Base-by-base conservation (phyloP, 2,888 invertebrate genomes). In the Oscheius myriophilus region DNA sequence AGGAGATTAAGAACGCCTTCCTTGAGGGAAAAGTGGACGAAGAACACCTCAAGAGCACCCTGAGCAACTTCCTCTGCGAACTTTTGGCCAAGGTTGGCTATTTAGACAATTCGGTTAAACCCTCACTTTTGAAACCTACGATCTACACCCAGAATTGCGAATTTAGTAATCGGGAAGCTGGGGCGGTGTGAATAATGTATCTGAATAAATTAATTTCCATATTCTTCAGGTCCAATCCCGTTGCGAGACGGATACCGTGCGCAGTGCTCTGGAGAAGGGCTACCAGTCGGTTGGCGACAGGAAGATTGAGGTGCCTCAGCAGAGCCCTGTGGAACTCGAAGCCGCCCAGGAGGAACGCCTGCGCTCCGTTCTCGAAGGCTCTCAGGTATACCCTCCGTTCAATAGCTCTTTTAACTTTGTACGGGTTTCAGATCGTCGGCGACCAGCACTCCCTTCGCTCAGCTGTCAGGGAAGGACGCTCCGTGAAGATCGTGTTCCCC, bases 21-120 rank as follows among this genome's bases (percentile, higher is more conserved):
- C 57, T 73, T 39, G 65, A 69, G 18, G 77, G 76, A 23, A 62
- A 61, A 39, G 49, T 76, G 2, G 42, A 21, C 11, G 82, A 75
- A 39, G 71, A 67, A 6, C 68, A 65, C 1, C 52, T 83, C 54
- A 83, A 82, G 58, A 69, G 71, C 46, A 67, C 67, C 18, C 67
- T 83, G 7, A 68, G 72, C 16, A 67, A 75, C 6, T 85, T 85
- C 63, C 64, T 85, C 18, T 80, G 73, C 18, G 62, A 69, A 21
- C 72, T 85, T n/a, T 68, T 85, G 23, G 61, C 53, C 0, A 79
- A 75, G 71, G 73, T 72, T 14, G 7, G n/a, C n/a, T n/a, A n/a
- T n/a, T n/a, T n/a, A n/a, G n/a, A n/a, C n/a, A n/a, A n/a, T n/a
- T n/a, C n/a, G n/a, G n/a, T n/a, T n/a, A n/a, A n/a, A n/a, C n/a